Percentiles rank a stretch among this genome's conserved stretches.
These are phyloP conservation scores for Limnephilus lunatus DNA, from an alignment of 2,888 invertebrate species.

Conservation along the genomic window DNA sequence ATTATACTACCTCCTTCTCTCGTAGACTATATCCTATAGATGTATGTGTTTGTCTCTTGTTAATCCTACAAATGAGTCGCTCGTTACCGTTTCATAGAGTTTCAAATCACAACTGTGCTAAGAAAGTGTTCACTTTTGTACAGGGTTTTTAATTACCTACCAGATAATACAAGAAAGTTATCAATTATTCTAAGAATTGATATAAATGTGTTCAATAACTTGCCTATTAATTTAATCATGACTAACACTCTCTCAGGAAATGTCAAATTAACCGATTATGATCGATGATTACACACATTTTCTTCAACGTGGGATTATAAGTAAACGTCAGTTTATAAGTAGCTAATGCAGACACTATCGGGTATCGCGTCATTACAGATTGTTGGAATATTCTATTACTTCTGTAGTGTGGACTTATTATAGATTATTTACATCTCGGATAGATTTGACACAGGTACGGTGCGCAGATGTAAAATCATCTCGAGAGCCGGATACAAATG, in stretches of 20 bases:
- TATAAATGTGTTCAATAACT: background rate
- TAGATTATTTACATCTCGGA: constrained; percentile 18
- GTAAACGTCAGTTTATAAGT: constrained; percentile 22
- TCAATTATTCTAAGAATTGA: background rate
- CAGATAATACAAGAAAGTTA: background rate
- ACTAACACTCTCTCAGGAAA: constrained; percentile 15
- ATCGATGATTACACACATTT: constrained; percentile 38
- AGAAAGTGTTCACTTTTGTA: too few relatives aligned
- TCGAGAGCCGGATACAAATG: constrained; percentile 15
- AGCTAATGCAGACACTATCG: constrained; percentile 22
- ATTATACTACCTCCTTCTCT: too few relatives aligned
- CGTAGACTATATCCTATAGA: too few relatives aligned
- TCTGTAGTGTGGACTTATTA: background rate
- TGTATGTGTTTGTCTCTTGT: too few relatives aligned
- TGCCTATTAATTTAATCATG: background rate
- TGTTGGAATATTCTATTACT: background rate
- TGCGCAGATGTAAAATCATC: background rate
- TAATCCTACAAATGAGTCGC: too few relatives aligned
- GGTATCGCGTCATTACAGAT: constrained; percentile 16
- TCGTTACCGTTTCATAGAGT: too few relatives aligned
- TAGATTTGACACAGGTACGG: background rate
- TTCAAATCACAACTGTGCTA: too few relatives aligned
- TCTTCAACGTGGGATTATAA: background rate
- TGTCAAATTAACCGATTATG: constrained; percentile 40
- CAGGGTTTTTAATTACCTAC: too few relatives aligned